A percentile compares a stretch with the other conserved stretches of the same genome.
phyloP scores from a whole-genome alignment of 2,797 vertebrate species.

The Buphagus erythrorhynchus region DNA sequence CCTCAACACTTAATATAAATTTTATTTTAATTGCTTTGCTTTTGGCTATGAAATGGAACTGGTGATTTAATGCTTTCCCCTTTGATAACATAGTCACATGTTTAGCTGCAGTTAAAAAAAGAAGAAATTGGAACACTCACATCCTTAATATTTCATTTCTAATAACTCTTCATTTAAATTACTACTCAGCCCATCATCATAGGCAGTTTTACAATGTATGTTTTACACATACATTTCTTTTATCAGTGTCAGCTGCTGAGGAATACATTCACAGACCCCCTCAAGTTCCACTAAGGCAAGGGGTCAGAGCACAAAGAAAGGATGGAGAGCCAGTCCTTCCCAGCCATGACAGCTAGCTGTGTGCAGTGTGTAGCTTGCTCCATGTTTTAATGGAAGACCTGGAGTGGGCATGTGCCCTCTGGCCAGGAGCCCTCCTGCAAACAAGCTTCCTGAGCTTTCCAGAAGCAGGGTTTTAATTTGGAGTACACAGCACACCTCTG shows the following conservation, averaged over 20 bases:
- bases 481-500: background rate
- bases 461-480: background rate
- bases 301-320: background rate
- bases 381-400: background rate
- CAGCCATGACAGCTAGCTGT: background rate
- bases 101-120: background rate
- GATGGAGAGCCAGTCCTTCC: background rate
- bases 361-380: background rate
- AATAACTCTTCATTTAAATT: background rate
- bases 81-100: background rate
- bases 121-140: background rate
- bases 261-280: background rate
- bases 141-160: background rate
- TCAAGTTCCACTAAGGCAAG: background rate
- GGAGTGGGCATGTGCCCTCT: accelerated
- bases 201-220: background rate
- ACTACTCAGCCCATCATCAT: background rate
- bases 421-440: background rate
- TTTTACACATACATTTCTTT: background rate
- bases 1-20: constrained; percentile 2
- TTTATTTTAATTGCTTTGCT: constrained; percentile 64
- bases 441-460: background rate
- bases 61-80: constrained; percentile 2
- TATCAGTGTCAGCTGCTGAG: background rate
- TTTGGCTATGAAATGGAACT: constrained; percentile 38